Base-by-base conservation (phyloP, 2,797 vertebrate species). In the Coreius guichenoti region DNA sequence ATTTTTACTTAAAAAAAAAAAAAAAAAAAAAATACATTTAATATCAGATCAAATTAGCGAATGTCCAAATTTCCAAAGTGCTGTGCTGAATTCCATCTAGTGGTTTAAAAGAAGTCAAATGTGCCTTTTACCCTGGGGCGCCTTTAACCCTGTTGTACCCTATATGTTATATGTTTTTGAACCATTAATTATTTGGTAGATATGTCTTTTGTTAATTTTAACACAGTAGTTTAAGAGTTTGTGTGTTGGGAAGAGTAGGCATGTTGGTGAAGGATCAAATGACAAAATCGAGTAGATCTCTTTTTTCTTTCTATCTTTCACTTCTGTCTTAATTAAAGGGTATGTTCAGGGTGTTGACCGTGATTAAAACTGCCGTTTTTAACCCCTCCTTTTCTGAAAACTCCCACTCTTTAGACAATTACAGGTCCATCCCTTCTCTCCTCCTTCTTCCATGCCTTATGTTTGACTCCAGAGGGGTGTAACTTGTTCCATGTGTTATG, bases 311-410 rank as follows among this genome's bases (percentile, higher is more conserved):
- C 49, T 47, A 68, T 56, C 3, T n/a, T 16, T 16, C 12, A 31
- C 61, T 58, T 13, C 51, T 77, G 4, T 47, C 7, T 80, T 87
- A 80, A 49, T 85, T 80, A 84, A 56, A 85, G 29, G 11, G 23
- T 43, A n/a, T 36, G 39, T 23, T 16, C 17, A 79, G 79, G 86
- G 88, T 82, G 86, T 84, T 87, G 86, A 79, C 82, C 36, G 17
- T 23, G 7, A 65, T 33, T 39, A 74, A 72, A 86, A 45, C 16
- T 7, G 7, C 31, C 0, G 8, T 78, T 84, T 58, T 78, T 36
- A 39, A 56, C 39, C 36, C 43, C n/a, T 36, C 29, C 23, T 80
- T 33, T 79, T 82, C 51, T 31, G 29, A 49, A 47, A 76, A 74
- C 21, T 86, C 36, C 73, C 21, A 65, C 61, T 76, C 65, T 54